These are phyloP conservation scores for Trilocha varians DNA, from an alignment of 2,888 invertebrate species.

Conservation along the genomic window DNA sequence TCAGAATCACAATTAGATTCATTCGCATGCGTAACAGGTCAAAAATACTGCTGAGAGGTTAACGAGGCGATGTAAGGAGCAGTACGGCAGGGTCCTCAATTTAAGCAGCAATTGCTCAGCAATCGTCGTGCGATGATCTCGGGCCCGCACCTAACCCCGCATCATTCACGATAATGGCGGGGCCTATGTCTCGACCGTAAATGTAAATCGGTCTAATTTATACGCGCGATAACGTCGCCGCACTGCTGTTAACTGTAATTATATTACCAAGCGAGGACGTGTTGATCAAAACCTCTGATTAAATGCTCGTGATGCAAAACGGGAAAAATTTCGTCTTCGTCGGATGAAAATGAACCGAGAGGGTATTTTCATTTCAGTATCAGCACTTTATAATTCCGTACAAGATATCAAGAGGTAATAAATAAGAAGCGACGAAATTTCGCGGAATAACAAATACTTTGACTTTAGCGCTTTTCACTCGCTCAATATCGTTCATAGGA, in stretches of 20 bases:
- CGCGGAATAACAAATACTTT: not conserved
- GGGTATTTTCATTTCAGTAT: slow-evolving; percentile 3
- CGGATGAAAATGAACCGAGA: slow-evolving; percentile 15
- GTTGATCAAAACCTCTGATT: slow-evolving; percentile 70
- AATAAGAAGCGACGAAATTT: not conserved
- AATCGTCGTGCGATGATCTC: slow-evolving; percentile 41
- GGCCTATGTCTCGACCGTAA: slow-evolving; percentile 64
- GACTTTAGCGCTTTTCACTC: not conserved
- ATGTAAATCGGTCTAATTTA: slow-evolving; percentile 73
- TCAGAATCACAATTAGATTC: not conserved
- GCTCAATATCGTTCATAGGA: not conserved
- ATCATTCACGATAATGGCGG: slow-evolving; percentile 66
- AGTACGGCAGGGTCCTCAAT: slow-evolving; percentile 8
- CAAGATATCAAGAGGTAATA: slow-evolving; percentile 3
- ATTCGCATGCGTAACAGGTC: not conserved
- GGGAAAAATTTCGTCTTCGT: slow-evolving; percentile 39
- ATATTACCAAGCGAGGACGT: slow-evolving; percentile 70
- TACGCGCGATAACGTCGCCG: slow-evolving; percentile 71
- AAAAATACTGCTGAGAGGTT: not conserved
- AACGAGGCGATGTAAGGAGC: not conserved
- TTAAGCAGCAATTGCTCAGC: slow-evolving; percentile 20
- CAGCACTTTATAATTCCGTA: not conserved
- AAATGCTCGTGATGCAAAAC: slow-evolving; percentile 47
- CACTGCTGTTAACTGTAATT: slow-evolving; percentile 72
- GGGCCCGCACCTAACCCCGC: slow-evolving; percentile 54